phyloP scores from a whole-genome alignment of 2,797 vertebrate species.

The Falco naumanni region DNA sequence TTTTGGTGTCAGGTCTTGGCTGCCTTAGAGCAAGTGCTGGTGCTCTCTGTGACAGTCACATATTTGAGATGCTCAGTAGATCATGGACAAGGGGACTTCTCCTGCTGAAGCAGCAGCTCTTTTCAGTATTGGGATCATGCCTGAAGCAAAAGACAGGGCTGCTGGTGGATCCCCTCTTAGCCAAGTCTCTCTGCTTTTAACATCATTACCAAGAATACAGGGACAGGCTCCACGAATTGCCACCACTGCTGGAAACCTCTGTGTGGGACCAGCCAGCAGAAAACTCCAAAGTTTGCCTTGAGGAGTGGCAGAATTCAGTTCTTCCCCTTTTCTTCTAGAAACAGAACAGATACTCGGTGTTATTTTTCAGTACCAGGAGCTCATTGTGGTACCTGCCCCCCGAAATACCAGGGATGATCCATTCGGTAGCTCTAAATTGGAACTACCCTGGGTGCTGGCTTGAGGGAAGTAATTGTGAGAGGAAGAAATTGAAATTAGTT shows the following conservation, averaged over 20 bases:
- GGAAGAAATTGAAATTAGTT: conserved; percentile 47
- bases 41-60: background rate
- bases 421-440: background rate
- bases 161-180: background rate
- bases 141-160: background rate
- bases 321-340: background rate
- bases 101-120: background rate
- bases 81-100: background rate
- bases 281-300: background rate
- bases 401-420: background rate
- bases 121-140: background rate
- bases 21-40: background rate
- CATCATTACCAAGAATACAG: background rate
- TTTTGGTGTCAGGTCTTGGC: background rate
- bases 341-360: background rate
- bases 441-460: background rate
- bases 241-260: background rate
- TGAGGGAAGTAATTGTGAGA: conserved; percentile 15
- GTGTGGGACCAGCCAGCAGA: background rate
- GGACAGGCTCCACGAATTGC: background rate
- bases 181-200: background rate
- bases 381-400: background rate
- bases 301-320: background rate
- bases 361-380: conserved; percentile 8
- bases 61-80: background rate